Evolutionary conservation across 92 coral and sea anemone species (phyloP), one percentile per base, ranked within the genome.

Genomic region (Ricordea florida): DNA sequence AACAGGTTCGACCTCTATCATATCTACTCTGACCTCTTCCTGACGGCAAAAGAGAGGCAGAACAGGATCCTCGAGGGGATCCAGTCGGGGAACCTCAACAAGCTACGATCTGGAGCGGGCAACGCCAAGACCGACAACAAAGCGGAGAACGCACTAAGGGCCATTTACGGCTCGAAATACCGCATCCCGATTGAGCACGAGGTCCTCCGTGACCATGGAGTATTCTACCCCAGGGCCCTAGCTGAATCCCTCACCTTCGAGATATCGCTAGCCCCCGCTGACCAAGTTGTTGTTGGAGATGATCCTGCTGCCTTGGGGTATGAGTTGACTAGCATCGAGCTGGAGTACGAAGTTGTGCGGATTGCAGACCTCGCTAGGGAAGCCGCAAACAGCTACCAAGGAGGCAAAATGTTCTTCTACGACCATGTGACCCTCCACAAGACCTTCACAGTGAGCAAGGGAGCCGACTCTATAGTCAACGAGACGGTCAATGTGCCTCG

Each of bases 171-270:
- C 4, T 32, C 31, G 17, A 53, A 53, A 27, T 73, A 58, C 27
- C 0, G 14, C 0, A 72, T 81, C 22, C 80, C 42, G 2, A 47
- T 72, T 1, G 68, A 71, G 25, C 75, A 81, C 38, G 56, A 55
- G 0, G 30, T 71, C n/a, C 40, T 41, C 11, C 18, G n/a, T 10
- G 32, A 71, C 14, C 66, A 55, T 17, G 66, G 66, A n/a, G 68
- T 71, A 0, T 24, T 71, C 35, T 71, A 53, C 16, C 66, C 57
- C 1, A 24, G 66, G 2, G 78, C 66, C 8, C 41, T 72, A 4
- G 6, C 34, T 3, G 33, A 56, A 1, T 13, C 33, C 5, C 53
- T 72, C 2, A 21, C 17, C 22, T 55, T 58, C 15, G 45, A 33
- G 11, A 16, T 35, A 7, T 11, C 14, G 16, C 18, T 35, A 2